A percentile compares a stretch with the other conserved stretches of the same genome.
Conservation (phyloP, 2,888 invertebrate genomes). For the Noctua janthe region DNA sequence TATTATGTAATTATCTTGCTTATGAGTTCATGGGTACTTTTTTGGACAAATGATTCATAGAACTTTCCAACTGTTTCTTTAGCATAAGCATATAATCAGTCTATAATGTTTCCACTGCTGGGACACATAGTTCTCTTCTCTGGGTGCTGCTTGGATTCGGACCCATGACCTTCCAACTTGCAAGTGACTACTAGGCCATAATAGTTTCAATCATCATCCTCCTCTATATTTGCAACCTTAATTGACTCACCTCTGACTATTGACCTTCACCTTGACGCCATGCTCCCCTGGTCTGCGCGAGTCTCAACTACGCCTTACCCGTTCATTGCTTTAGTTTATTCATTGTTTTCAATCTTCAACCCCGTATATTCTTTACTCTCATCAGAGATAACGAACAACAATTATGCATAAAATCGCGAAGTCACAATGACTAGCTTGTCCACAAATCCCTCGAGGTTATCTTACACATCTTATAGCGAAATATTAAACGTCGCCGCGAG, state of each 20-base stretch:
- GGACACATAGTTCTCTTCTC: neutral
- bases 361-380: neutral
- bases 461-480: conserved; percentile 72
- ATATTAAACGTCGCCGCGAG: conserved; percentile 73
- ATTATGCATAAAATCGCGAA: conserved; percentile 48
- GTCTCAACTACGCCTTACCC: neutral
- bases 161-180: neutral
- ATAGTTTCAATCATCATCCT: neutral
- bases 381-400: conserved; percentile 47
- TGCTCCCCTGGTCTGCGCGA: neutral
- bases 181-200: neutral
- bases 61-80: no score
- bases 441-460: conserved; percentile 75
- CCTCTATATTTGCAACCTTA: neutral
- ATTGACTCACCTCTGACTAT: neutral
- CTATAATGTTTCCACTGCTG: neutral
- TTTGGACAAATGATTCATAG: neutral
- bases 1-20: neutral
- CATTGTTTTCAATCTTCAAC: neutral
- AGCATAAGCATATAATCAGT: neutral
- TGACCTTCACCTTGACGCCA: neutral
- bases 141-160: neutral
- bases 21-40: neutral
- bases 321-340: neutral
- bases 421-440: conserved; percentile 51